Base-by-base conservation (phyloP, 2,113 vertebrate species). In the Mellivora capensis region DNA sequence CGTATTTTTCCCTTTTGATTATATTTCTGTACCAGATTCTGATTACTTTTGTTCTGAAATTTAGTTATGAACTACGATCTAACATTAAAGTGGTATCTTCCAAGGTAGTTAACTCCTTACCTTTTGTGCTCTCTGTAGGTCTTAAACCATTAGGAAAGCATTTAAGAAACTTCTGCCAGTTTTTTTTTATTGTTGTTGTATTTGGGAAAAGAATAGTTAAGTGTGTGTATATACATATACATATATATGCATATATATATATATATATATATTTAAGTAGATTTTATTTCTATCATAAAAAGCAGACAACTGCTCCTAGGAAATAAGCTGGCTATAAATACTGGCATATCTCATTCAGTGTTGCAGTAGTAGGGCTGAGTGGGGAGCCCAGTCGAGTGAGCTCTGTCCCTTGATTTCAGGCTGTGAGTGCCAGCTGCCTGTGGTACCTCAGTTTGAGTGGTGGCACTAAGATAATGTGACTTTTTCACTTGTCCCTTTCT, bases 21-120 rank as follows among this genome's bases (percentile, higher is more conserved):
- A 37, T 91, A 83, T 97, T 97, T 84, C 37, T 84, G 4, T 71
- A 72, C 52, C 42, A 79, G 42, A 39, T 93, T 64, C 37, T 87
- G 18, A 15, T 91, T 21, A 83, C 25, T 95, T 93, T 27, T 61
- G 4, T 89, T 95, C 76, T 62, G 77, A 90, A 93, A 87, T 86
- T 90, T 39, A 79, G 52, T 74, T 93, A 71, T n/a, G 15, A 90
- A 92, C 57, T 76, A 77, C 4, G 91, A 37, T 62, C n/a, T 62
- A 76, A 14, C 61, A 87, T 90, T 95, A 90, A 90, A 31, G 31
- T 93, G 37, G 14, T 69, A 39, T 71, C 74, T 94, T 67, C 20
- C 76, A 90, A 79, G 89, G 54, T 94, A 39, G 20, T 92, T 97
- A 93, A 76, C 42, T 17, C 81, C 9, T 89, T 90, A n/a, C 37